A percentile compares a stretch with the other conserved stretches of the same genome.
Conservation (phyloP, 2,113 vertebrate species). For the Sminthopsis crassicaudata region DNA sequence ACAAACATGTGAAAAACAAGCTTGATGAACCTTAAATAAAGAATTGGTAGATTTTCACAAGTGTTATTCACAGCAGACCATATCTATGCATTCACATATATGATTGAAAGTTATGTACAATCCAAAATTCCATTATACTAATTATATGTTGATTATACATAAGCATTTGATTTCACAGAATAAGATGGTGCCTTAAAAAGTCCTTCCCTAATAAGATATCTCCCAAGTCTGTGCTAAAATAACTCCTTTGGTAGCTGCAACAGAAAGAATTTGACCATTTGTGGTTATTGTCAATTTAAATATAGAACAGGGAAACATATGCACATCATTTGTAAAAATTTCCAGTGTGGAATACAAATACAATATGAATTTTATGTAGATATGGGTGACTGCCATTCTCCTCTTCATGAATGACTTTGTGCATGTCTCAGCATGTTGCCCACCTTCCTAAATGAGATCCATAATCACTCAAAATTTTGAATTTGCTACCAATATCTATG, state of each 20-base stretch:
- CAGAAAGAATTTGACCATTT: neutral
- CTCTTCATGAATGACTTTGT: neutral
- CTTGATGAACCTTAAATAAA: neutral
- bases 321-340: neutral
- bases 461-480: neutral
- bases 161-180: neutral
- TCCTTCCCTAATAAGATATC: neutral
- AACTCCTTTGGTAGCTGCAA: neutral
- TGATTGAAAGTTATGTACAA: neutral
- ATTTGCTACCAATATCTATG: neutral
- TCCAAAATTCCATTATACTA: neutral
- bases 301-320: neutral
- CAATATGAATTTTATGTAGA: neutral
- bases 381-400: neutral
- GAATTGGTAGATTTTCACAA: neutral
- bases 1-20: neutral
- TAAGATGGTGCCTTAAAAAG: neutral
- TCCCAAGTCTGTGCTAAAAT: neutral
- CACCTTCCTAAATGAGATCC: neutral
- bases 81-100: neutral
- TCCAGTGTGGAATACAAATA: neutral
- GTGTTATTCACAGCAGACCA: neutral
- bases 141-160: neutral
- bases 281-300: neutral
- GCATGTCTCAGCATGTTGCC: neutral